Conservation (phyloP, 2,888 invertebrate genomes). For the Allygus modestus region DNA sequence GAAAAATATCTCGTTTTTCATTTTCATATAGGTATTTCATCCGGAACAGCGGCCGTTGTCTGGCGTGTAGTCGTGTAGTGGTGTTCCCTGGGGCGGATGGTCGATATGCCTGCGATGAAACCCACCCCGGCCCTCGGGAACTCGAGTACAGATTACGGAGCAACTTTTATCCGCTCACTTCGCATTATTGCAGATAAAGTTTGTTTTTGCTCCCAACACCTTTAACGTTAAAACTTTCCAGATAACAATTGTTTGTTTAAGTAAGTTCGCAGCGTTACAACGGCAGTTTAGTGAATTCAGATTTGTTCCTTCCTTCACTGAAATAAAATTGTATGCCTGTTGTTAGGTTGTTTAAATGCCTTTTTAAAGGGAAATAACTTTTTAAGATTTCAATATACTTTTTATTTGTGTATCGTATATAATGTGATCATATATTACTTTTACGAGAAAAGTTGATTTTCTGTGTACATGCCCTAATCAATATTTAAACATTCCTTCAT, state of each 20-base stretch:
- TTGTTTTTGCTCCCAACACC: constrained; percentile 24
- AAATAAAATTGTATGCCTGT: background rate
- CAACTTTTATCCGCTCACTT: constrained; percentile 47
- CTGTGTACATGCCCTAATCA: no score
- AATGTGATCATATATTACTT: no score
- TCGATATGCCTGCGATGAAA: constrained; percentile 23
- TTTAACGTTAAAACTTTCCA: constrained; percentile 37
- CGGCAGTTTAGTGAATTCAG: constrained; percentile 28
- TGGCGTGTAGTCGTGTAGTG: constrained; percentile 45
- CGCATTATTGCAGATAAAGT: constrained; percentile 44
- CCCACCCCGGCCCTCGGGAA: background rate
- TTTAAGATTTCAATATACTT: no score
- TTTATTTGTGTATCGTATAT: no score
- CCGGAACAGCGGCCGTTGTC: constrained; percentile 38
- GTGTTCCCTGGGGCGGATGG: background rate
- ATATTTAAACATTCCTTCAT: no score
- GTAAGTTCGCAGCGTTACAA: constrained; percentile 40
- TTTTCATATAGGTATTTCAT: constrained; percentile 56
- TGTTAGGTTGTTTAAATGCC: no score
- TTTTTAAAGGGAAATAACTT: no score
- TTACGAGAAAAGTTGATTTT: no score
- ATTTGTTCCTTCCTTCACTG: background rate
- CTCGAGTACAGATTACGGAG: constrained; percentile 33
- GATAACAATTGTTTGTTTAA: constrained; percentile 41
- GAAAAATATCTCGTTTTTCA: constrained; percentile 57